These are phyloP conservation scores for Trichogramma dendrolimi DNA, from an alignment of 2,888 invertebrate genomes.

Conservation along the genomic window DNA sequence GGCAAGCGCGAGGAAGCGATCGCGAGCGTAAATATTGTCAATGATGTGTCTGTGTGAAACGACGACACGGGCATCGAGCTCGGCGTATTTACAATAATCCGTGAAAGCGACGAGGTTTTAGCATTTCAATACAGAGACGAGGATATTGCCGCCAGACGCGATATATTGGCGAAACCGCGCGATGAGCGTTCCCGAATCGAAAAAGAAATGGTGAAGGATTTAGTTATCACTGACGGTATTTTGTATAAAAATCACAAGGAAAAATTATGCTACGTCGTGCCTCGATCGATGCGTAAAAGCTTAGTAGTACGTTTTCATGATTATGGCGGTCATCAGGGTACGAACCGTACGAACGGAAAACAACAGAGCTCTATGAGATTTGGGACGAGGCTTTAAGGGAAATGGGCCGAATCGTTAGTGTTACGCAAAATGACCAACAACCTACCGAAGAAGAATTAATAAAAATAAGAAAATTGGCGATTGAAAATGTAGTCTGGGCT, in stretches of 20 bases:
- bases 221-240: background rate
- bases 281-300: background rate
- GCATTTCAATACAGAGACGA: background rate
- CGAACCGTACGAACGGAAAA: no score
- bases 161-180: background rate
- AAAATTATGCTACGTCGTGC: background rate
- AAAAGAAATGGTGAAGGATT: background rate
- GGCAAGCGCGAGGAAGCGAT: no score
- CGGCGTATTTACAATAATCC: background rate
- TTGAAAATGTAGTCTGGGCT: no score
- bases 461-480: no score
- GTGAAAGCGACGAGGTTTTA: background rate
- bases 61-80: no score
- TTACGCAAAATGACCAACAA: no score
- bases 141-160: background rate
- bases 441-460: no score
- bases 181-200: background rate
- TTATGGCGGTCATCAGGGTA: no score
- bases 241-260: background rate
- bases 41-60: background rate
- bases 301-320: background rate
- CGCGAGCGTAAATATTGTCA: background rate
- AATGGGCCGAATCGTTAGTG: no score
- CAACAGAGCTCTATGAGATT: no score
- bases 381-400: no score